Evolutionary conservation across 2,888 invertebrate species (phyloP).

Genomic region (Epinotia brunnichana): DNA sequence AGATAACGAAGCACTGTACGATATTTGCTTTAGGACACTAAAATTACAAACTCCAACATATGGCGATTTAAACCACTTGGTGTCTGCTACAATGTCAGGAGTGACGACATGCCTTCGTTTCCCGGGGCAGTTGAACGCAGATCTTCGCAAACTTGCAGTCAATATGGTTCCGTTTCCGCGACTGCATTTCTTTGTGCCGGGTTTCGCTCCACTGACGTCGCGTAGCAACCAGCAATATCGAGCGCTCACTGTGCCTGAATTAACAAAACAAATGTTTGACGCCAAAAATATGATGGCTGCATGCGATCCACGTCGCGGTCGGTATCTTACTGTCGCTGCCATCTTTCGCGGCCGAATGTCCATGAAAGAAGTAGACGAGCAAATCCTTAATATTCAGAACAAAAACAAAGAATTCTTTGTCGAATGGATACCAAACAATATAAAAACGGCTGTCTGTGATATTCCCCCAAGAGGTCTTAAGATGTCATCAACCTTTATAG

Average conservation of each 20-base stretch:
- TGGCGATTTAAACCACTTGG: conserved; percentile 92
- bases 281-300: conserved; percentile 98
- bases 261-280: conserved; percentile 92
- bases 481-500: conserved; percentile 94
- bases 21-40: conserved; percentile 91
- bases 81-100: conserved; percentile 93
- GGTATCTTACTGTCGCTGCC: conserved; percentile 94
- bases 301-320: conserved; percentile 94
- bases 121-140: conserved; percentile 79
- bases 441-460: conserved; percentile 91
- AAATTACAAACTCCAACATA: conserved; percentile 90
- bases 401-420: conserved; percentile 90
- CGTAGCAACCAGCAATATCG: conserved; percentile 94
- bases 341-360: conserved; percentile 95
- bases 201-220: conserved; percentile 87
- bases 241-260: conserved; percentile 93
- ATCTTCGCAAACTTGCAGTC: conserved; percentile 75
- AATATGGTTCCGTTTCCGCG: conserved; percentile 87
- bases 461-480: conserved; percentile 89
- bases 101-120: conserved; percentile 91
- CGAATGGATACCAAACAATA: conserved; percentile 91
- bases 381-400: conserved; percentile 90
- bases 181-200: conserved; percentile 83
- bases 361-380: conserved; percentile 95
- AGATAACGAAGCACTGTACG: conserved; percentile 88